Evolutionary conservation across 2,113 vertebrate genomes (phyloP), one percentile per base, ranked within the genome.

Genomic region (Salvelinus namaycush): DNA sequence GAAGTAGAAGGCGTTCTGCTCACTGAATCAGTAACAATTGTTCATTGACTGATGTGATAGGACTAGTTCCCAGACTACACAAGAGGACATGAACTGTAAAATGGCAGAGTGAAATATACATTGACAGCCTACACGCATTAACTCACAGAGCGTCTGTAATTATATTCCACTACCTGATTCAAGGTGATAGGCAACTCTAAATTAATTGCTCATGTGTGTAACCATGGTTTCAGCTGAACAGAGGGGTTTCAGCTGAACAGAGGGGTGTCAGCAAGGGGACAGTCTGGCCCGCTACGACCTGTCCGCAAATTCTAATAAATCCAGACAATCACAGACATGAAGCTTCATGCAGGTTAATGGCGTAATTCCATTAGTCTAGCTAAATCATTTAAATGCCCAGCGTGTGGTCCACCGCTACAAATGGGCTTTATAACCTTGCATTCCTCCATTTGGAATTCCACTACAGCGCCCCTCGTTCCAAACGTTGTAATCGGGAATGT

Each of bases 351-450:
- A 79, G 81, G 79, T 82, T 84, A 54, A 78, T 73, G 79, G 75
- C 78, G 79, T 92, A 89, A 92, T 91, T 92, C 87, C 87, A 90
- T 93, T 89, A 91, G 82, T 34, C 64, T 78, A 64, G 57, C 80
- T 86, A 83, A 91, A 88, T 79, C 82, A 75, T 88, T 89, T 83
- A 89, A 89, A 87, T 64, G 81, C 91, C 88, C 89, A 79, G 90
- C 90, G 80, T 93, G 92, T 90, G 91, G 81, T 83, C 89, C 68
- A 18, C 76, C 87, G 84, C 51, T 89, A 78, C 90, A 93, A 91
- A 93, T 90, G 86, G 86, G 69, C 83, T 92, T 93, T 92, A 91
- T 82, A 89, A 80, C 87, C 82, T 65, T 64, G 29, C 76, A 83
- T 84, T 86, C 80, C 80, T 74, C 54, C 27, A 34, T 70, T 65